Evolutionary conservation across 2,888 invertebrate genomes (phyloP).

Genomic region (Tethea ocularis): DNA sequence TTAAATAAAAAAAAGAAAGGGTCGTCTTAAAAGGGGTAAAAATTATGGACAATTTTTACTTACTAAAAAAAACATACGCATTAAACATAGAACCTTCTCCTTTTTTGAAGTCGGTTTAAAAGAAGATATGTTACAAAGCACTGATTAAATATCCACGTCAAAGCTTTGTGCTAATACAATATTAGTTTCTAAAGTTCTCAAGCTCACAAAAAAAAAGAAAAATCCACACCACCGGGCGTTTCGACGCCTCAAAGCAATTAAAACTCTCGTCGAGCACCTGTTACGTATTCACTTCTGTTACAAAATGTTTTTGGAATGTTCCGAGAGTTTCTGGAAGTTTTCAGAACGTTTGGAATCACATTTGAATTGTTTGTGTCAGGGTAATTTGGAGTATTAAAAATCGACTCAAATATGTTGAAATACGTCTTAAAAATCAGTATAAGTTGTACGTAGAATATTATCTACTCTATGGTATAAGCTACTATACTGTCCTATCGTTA

Average conservation of each 20-base stretch:
- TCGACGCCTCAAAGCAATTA: conserved; percentile 7
- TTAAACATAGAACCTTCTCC: no score
- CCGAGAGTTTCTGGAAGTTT: background rate
- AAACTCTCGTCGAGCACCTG: background rate
- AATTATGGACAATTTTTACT: no score
- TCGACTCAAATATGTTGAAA: background rate
- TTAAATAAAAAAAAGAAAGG: no score
- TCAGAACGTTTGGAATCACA: background rate
- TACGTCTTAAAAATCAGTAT: background rate
- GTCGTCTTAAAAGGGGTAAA: no score
- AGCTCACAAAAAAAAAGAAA: background rate
- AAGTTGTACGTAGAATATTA: background rate
- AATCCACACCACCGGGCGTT: background rate
- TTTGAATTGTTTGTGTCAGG: background rate
- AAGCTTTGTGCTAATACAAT: conserved; percentile 5
- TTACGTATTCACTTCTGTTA: background rate
- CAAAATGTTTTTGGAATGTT: background rate
- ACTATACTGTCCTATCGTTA: no score
- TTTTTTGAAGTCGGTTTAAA: no score
- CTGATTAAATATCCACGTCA: background rate
- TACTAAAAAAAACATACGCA: no score
- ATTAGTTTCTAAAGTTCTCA: background rate
- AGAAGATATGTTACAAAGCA: background rate
- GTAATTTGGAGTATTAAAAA: background rate
- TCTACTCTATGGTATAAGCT: no score